Base-by-base conservation (phyloP, 2,888 invertebrate genomes). In the Drosophila emarginata region DNA sequence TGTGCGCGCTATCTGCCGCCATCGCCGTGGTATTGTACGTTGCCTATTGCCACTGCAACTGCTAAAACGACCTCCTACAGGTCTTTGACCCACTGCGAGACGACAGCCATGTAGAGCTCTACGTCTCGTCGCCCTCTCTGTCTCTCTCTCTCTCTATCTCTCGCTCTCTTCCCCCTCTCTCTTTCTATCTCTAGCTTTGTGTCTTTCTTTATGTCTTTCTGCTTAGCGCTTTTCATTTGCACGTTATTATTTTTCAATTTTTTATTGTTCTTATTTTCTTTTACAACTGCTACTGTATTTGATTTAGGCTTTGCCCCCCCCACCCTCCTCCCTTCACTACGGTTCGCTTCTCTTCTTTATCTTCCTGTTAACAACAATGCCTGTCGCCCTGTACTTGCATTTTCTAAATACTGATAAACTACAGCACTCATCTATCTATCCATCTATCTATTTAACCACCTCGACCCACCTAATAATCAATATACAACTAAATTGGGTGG, bases 31-130 rank as follows among this genome's bases (percentile, higher is more conserved):
- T 89, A 88, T 87, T 87, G 87, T 88, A 87, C 88, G 86, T 88
- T 81, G 87, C 80, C 78, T 82, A 82, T 88, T 87, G 86, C 86
- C 85, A 87, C 85, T 89, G 85, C 89, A 88, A 84, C 84, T 89
- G 83, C 83, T 85, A 87, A 37, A 90, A 90, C 91, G 91, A 91
- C 91, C 91, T 91, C 91, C 89, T 90, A 83, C 90, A 91, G 91
- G 91, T 91, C 91, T 91, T 91, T 91, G 91, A 91, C 91, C 91
- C 90, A 89, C 73, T 83, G 82, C 79, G 78, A 72, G 37, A 53
- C 39, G 40, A 40, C 37, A 67, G 58, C 67, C 64, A 72, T 52
- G 45, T 50, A 50, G 60, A 45, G 45, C 45, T 45, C 18, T 45
- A 45, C 45, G 45, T 45, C 45, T 45, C 45, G 45, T 21, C 45